Conservation (phyloP, 2,113 vertebrate genomes). For the Podarcis muralis region DNA sequence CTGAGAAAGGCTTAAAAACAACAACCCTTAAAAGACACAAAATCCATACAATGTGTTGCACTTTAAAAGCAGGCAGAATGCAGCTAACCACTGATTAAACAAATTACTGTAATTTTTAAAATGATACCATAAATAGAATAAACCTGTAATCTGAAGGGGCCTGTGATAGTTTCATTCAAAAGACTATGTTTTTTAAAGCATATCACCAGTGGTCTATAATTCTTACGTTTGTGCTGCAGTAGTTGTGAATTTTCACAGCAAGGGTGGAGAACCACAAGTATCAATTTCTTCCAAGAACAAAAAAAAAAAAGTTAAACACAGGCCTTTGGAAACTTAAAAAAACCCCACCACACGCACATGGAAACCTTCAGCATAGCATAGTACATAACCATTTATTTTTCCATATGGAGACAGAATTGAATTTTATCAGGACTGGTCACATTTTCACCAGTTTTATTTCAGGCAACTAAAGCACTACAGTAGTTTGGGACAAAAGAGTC, state of each 20-base stretch:
- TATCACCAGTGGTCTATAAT: conserved; percentile 17
- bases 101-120: conserved; percentile 55
- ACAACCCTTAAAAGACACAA: neutral
- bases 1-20: neutral
- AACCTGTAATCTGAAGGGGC: conserved; percentile 24
- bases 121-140: conserved; percentile 29
- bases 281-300: neutral
- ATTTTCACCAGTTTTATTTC: neutral
- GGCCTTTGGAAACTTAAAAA: neutral
- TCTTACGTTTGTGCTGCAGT: neutral
- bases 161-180: conserved; percentile 21
- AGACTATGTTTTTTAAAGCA: conserved; percentile 1
- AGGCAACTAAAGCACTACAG: too few relatives aligned
- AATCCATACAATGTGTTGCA: neutral
- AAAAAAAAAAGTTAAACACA: conserved; percentile 15
- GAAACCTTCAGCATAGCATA: neutral
- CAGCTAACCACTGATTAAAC: conserved; percentile 43
- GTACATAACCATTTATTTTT: neutral
- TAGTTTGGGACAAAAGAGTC: neutral
- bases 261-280: neutral
- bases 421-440: neutral
- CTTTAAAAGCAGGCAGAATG: conserved; percentile 39
- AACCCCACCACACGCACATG: neutral
- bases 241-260: conserved; percentile 33
- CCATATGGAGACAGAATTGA: fast-evolving